Conservation (phyloP, 2,113 vertebrate species). For the Paracanthobrama guichenoti region DNA sequence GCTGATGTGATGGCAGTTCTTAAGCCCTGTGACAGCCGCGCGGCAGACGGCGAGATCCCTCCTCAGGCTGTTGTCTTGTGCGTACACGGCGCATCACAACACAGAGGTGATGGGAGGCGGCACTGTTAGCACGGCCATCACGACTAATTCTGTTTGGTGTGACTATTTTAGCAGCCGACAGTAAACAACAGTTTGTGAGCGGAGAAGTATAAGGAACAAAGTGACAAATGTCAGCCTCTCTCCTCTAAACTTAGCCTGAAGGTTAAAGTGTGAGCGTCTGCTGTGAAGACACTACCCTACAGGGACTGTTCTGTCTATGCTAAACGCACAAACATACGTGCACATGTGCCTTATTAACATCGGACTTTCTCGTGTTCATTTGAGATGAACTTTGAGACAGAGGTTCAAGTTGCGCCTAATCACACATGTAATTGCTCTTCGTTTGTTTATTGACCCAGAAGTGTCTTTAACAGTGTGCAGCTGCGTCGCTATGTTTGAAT, state of each 20-base stretch:
- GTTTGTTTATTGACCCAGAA: constrained; percentile 23
- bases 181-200: constrained; percentile 61
- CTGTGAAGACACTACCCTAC: constrained; percentile 30
- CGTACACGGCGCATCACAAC: constrained; percentile 34
- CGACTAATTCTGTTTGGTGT: constrained; percentile 62
- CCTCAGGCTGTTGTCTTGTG: constrained; percentile 62
- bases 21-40: constrained; percentile 54
- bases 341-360: not conserved
- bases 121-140: constrained; percentile 57
- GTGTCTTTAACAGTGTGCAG: not conserved
- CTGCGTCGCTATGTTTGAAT: not conserved
- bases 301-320: constrained; percentile 29
- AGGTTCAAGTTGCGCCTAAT: constrained; percentile 14
- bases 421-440: not conserved
- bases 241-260: constrained; percentile 56
- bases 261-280: constrained; percentile 52
- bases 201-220: constrained; percentile 46
- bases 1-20: constrained; percentile 55
- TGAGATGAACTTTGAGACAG: not conserved
- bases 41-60: constrained; percentile 54
- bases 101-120: constrained; percentile 50
- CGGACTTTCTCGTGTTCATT: not conserved
- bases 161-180: constrained; percentile 56
- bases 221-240: constrained; percentile 47
- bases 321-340: constrained; percentile 7